Conservation (phyloP, 2,888 invertebrate species). For the Acleris sparsana region DNA sequence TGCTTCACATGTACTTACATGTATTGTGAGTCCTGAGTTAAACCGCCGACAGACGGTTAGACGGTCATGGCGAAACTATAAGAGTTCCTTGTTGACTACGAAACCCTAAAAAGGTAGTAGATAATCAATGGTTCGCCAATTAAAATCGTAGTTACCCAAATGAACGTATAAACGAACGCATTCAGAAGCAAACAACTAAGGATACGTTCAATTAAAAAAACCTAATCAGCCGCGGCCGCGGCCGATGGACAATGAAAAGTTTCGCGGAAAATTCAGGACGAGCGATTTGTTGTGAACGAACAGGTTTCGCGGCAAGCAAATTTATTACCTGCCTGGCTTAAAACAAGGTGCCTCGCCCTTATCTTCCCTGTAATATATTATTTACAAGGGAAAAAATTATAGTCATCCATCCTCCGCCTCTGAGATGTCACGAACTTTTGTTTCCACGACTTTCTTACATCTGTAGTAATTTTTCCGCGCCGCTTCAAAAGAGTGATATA, state of each 20-base stretch:
- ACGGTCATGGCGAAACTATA: too few relatives aligned
- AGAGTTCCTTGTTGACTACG: too few relatives aligned
- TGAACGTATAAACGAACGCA: constrained; percentile 2
- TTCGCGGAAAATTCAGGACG: constrained; percentile 59
- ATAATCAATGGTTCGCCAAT: too few relatives aligned
- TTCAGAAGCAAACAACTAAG: constrained; percentile 3
- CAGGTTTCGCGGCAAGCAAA: constrained; percentile 34
- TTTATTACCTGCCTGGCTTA: constrained; percentile 38
- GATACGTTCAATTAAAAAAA: constrained; percentile 27
- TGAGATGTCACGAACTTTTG: constrained; percentile 35
- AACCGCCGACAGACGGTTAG: too few relatives aligned
- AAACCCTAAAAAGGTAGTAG: too few relatives aligned
- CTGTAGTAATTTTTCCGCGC: constrained; percentile 23
- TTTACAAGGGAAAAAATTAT: constrained; percentile 34
- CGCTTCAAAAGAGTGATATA: constrained; percentile 5
- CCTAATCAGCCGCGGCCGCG: constrained; percentile 37
- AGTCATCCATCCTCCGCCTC: constrained; percentile 30
- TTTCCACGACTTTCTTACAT: constrained; percentile 27
- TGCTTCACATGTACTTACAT: too few relatives aligned
- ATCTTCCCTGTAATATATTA: constrained; percentile 34
- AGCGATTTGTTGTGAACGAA: constrained; percentile 54
- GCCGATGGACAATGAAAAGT: constrained; percentile 60
- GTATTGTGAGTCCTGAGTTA: too few relatives aligned
- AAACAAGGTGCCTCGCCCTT: constrained; percentile 32
- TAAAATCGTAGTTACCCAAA: too few relatives aligned